phyloP scores from a whole-genome alignment of 2,113 vertebrate genomes.

The Amblyopsis rosae region DNA sequence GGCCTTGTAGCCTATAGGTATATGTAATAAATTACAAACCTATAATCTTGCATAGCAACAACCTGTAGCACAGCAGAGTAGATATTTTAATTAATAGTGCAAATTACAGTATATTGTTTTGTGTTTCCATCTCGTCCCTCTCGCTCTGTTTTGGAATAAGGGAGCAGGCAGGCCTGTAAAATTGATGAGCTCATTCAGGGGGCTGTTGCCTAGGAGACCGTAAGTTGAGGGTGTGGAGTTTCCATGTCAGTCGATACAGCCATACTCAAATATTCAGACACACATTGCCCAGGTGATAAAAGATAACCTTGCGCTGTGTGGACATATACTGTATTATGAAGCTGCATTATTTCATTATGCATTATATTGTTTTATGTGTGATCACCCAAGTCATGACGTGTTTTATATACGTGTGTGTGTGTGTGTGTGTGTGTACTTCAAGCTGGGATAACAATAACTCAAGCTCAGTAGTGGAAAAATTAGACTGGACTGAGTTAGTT shows the following conservation, averaged over 20 bases:
- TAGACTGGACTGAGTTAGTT: not conserved
- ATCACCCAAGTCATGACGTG: too few relatives aligned
- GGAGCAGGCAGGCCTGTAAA: slow-evolving; percentile 58
- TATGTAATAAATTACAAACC: not conserved
- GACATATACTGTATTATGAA: slow-evolving; percentile 2
- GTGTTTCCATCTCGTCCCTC: slow-evolving; percentile 8
- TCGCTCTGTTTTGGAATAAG: slow-evolving; percentile 63
- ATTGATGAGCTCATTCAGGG: slow-evolving; percentile 67
- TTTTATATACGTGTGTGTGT: too few relatives aligned
- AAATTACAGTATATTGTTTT: slow-evolving; percentile 20
- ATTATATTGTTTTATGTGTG: too few relatives aligned
- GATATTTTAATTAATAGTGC: slow-evolving; percentile 21
- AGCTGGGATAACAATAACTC: too few relatives aligned
- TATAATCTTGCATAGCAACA: not conserved
- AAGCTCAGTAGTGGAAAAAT: not conserved
- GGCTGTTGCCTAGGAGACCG: slow-evolving; percentile 57
- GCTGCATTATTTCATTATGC: not conserved
- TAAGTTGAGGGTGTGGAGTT: slow-evolving; percentile 41
- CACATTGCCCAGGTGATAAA: slow-evolving; percentile 5
- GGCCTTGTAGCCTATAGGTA: not conserved
- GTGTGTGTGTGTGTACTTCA: too few relatives aligned
- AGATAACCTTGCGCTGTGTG: slow-evolving; percentile 8
- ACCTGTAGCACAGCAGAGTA: slow-evolving; percentile 11
- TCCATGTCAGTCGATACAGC: slow-evolving; percentile 58
- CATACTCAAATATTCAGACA: slow-evolving; percentile 30